phyloP scores from a whole-genome alignment of 2,113 vertebrate species.

The Rutilus rutilus region DNA sequence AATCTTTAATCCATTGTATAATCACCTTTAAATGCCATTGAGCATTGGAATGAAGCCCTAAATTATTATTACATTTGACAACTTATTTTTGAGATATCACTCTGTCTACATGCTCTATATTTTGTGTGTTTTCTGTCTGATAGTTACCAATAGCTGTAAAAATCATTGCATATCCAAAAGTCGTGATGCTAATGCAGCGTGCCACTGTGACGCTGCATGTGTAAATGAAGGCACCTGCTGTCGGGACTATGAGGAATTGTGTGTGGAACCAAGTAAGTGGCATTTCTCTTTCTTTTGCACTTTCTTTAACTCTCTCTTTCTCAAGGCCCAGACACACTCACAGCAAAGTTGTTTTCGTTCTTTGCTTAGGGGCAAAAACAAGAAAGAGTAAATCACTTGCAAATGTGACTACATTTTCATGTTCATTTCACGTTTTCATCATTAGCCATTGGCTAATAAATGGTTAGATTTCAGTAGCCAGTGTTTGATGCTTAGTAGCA shows the following conservation, averaged over 20 bases:
- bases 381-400: no score
- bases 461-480: no score
- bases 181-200: conserved; percentile 16
- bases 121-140: background rate
- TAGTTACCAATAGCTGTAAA: conserved; percentile 53
- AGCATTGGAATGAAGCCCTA: background rate
- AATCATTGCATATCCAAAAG: conserved; percentile 24
- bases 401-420: no score
- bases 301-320: background rate
- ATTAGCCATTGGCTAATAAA: no score
- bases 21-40: no score
- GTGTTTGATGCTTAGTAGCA: no score
- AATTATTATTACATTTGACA: background rate
- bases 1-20: background rate
- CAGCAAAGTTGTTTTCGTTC: no score
- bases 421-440: no score
- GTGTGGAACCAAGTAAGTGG: conserved; percentile 53
- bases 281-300: background rate
- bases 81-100: background rate
- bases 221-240: conserved; percentile 49
- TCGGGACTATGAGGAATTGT: conserved; percentile 54
- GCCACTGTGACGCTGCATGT: conserved; percentile 49
- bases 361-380: no score
- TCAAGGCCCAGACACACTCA: no score
- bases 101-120: background rate